Conservation (phyloP, 1,140 invertebrate genomes). For the Drosophila quadrilineata region DNA sequence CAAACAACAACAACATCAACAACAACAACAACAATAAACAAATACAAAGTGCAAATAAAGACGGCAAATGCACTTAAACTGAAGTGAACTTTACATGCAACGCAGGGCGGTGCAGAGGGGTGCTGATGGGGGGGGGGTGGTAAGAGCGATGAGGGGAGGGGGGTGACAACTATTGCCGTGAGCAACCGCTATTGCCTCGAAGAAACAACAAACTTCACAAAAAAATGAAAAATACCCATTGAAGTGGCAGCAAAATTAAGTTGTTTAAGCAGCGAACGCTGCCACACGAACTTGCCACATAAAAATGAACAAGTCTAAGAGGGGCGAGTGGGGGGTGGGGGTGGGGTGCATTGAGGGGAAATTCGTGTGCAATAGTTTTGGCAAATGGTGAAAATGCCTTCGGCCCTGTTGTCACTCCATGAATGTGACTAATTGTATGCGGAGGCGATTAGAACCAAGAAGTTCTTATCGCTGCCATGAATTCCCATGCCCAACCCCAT, state of each 20-base stretch:
- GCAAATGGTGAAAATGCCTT: slow-evolving; percentile 11
- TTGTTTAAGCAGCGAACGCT: slow-evolving; percentile 28
- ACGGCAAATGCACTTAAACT: slow-evolving; percentile 75
- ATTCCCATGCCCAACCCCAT: too few relatives aligned
- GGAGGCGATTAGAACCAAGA: too few relatives aligned
- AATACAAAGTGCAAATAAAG: slow-evolving; percentile 75
- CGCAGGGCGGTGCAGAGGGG: not conserved
- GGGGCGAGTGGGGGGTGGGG: too few relatives aligned
- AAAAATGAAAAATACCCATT: slow-evolving; percentile 21
- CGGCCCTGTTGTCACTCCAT: too few relatives aligned
- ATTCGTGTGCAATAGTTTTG: not conserved
- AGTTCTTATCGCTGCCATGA: too few relatives aligned
- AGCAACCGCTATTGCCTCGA: slow-evolving; percentile 23
- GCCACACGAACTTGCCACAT: slow-evolving; percentile 7
- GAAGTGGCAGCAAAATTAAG: slow-evolving; percentile 42
- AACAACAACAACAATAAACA: too few relatives aligned
- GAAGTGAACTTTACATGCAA: slow-evolving; percentile 57
- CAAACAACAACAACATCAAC: slow-evolving; percentile 57
- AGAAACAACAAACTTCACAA: not conserved
- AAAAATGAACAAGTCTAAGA: slow-evolving; percentile 12
- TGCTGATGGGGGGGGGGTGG: not conserved
- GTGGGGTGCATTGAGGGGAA: too few relatives aligned
- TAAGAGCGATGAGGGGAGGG: not conserved
- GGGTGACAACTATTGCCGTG: not conserved
- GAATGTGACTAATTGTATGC: too few relatives aligned